Base-by-base conservation (phyloP, 2,888 invertebrate genomes). In the Hirudinaria manillensis region DNA sequence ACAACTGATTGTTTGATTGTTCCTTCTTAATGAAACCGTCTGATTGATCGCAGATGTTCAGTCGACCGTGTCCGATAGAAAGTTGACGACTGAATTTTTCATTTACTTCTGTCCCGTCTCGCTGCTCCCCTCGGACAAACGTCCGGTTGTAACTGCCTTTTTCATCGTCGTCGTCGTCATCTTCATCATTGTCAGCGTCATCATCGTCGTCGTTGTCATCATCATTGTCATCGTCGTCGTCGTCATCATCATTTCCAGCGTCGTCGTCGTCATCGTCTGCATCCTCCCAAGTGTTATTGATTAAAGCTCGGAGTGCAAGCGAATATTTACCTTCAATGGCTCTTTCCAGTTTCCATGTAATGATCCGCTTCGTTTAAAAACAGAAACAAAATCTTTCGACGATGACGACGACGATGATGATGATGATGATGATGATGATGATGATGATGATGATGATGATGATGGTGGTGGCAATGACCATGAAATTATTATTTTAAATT, bases 201-300 rank as follows among this genome's bases (percentile, higher is more conserved):
- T 75, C 66, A 70, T 70, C 53, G 45, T 67, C 75, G 36, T 55
- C 70, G 53, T 51, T 34, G 32, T 75, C 32, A 55, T 68, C 70
- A 34, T 67, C 36, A 34, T 70, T 6, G 27, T 45, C 53, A 70
- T 75, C 75, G n/a, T 51, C 65, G 32, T 73, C 73, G 53, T 73
- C 73, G 65, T 73, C 73, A 65, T 73, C 73, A 73, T 73, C 73
- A 73, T 73, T 34, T 29, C 65, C 73, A 73, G 65, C 73, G 34
- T 73, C 74, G 61, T 73, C 66, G 65, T 66, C 66, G 38, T 19
- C 66, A 10, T 0, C 29, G n/a, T 27, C 21, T 36, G 34, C 21
- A 66, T 51, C 24, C 29, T 38, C 45, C 13, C 10, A 45, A 45
- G 45, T 45, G 45, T 45, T 7, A 45, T 2, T 45, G 45, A 45